Evolutionary conservation across 23 tunicate species (phyloP), one percentile per base, ranked within the genome.

Genomic region (Pegea sp.): DNA sequence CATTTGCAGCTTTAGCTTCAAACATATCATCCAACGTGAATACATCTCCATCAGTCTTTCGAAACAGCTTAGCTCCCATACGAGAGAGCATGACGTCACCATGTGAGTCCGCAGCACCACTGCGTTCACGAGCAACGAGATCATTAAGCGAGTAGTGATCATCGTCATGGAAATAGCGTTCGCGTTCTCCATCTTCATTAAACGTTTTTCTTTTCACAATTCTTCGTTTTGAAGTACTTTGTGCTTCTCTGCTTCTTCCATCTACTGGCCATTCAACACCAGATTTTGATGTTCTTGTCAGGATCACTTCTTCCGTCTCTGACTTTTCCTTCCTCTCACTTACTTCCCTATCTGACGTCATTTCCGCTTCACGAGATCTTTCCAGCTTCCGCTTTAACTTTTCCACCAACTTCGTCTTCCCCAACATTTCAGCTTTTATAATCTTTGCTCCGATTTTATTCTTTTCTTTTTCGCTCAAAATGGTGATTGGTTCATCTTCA

Each of bases 11-110:
- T 58, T 84, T 58, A 11, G 95, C 63, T 52, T 68, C 95, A 53
- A 67, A 84, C 76, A 73, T 74, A 44, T 84, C 95, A 63, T 84
- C 95, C n/a, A 84, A 64, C 1, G 84, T 84, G 50, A 74, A 84
- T 56, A 54, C 31, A 18, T 84, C 95, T 22, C 87, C 81, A 68
- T 77, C 70, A 29, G 95, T 48, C 11, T 63, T 69, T 52, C 53
- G 56, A 57, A 84, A 84, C 51, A 71, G 50, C 42, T 72, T 84
- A 0, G 95, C 65, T 26, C 65, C 64, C 31, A 84, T 30, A 7
- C 84, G 65, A 28, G 81, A 73, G 13, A 38, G 13, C 63, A 84
- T 61, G 18, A 56, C 56, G 44, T 66, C 44, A 42, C 50, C 42
- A 24, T 84, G 69, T 28, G 56, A 59, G 31, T 84, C 95, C 21